A percentile compares a stretch with the other conserved stretches of the same genome.
Evolutionary conservation across 2,113 vertebrate species (phyloP).

Genomic region (Odontophorus gujanensis): DNA sequence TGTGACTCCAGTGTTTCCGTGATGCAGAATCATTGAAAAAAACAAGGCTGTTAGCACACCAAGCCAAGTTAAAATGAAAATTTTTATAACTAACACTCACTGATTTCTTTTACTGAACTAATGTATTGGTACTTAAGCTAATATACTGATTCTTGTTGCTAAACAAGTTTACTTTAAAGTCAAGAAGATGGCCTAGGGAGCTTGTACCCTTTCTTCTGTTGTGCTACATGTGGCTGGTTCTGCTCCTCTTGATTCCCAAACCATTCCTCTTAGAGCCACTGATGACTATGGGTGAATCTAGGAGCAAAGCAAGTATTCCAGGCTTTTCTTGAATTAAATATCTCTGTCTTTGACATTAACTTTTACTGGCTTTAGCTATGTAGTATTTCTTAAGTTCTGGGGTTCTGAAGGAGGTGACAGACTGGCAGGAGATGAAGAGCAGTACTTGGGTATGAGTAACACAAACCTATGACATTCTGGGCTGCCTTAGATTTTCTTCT

Average conservation of each 20-base stretch:
- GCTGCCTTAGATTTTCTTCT: not conserved
- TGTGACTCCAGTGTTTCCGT: too few relatives aligned
- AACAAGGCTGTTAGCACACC: too few relatives aligned
- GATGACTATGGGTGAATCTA: not conserved
- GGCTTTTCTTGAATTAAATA: not conserved
- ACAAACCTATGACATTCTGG: not conserved
- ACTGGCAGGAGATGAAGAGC: not conserved
- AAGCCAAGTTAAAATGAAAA: too few relatives aligned
- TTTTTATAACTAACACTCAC: too few relatives aligned
- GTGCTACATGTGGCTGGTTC: not conserved
- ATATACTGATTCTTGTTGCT: too few relatives aligned
- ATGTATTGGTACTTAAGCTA: too few relatives aligned
- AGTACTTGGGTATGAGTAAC: not conserved
- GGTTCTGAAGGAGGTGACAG: not conserved
- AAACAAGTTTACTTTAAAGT: too few relatives aligned
- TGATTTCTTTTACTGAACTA: too few relatives aligned
- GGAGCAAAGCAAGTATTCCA: not conserved
- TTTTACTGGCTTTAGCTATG: not conserved
- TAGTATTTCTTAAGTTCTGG: not conserved
- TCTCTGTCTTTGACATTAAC: not conserved
- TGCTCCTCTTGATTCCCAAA: not conserved
- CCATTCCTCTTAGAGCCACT: not conserved
- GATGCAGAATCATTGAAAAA: too few relatives aligned
- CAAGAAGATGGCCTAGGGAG: not conserved
- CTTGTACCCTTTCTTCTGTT: not conserved